These are phyloP conservation scores for Asarcornis scutulata DNA, from an alignment of 2,113 vertebrate genomes.

Conservation along the genomic window DNA sequence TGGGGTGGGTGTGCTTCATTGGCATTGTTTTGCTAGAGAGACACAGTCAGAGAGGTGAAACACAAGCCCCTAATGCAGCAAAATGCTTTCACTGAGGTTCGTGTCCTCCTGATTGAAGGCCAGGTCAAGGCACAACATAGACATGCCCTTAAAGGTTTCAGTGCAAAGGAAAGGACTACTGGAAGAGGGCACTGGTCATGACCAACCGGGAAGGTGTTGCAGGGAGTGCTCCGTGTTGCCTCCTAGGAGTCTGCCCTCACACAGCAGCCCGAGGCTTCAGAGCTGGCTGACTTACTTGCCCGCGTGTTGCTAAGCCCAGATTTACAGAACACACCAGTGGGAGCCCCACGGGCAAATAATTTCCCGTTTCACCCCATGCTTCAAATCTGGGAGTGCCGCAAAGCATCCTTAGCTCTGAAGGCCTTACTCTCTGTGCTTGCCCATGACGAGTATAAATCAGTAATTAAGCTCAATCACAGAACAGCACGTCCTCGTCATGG, in stretches of 20 bases:
- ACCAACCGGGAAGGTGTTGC: neutral
- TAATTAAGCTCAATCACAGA: neutral
- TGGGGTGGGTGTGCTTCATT: neutral
- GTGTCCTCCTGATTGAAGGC: neutral
- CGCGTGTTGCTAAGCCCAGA: fast-evolving
- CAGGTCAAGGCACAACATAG: neutral
- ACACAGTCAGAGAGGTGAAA: neutral
- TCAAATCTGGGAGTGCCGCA: neutral
- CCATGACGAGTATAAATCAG: neutral
- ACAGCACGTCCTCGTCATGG: neutral
- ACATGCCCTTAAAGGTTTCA: neutral
- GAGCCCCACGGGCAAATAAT: neutral
- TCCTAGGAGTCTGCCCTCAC: neutral
- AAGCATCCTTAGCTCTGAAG: neutral
- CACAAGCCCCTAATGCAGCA: neutral
- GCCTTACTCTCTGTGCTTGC: neutral
- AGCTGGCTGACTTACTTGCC: neutral
- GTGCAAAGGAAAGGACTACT: neutral
- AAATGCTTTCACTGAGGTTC: neutral
- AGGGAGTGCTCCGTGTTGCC: neutral
- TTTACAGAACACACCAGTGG: neutral
- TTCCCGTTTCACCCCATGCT: neutral
- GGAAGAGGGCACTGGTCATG: neutral
- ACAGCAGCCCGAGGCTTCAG: fast-evolving
- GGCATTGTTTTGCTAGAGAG: neutral